Percentiles rank a stretch among this genome's conserved stretches.
Evolutionary conservation across 2,888 invertebrate species (phyloP).

Genomic region (Marronus borbonicus): DNA sequence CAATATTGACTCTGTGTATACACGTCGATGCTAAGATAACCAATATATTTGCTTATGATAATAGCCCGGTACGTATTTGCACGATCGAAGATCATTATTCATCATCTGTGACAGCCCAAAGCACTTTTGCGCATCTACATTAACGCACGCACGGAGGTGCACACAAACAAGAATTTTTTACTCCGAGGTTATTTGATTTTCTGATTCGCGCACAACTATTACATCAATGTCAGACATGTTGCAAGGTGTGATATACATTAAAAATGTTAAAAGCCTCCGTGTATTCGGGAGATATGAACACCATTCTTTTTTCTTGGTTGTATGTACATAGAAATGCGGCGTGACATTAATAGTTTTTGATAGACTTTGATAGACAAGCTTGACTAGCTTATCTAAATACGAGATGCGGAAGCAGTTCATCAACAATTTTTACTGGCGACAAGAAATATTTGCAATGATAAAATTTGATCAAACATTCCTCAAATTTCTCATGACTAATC

Average conservation of each 20-base stretch:
- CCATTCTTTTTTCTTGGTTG: background rate
- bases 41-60: constrained; percentile 34
- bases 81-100: constrained; percentile 32
- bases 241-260: constrained; percentile 8
- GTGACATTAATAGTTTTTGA: background rate
- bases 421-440: background rate
- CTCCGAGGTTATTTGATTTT: constrained; percentile 21
- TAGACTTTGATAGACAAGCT: background rate
- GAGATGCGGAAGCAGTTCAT: constrained; percentile 2
- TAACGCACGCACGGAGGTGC: constrained; percentile 13
- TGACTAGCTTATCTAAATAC: constrained; percentile 1
- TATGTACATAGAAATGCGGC: background rate
- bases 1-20: constrained; percentile 14
- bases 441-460: constrained; percentile 6
- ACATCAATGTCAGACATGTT: constrained; percentile 30
- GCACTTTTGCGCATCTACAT: constrained; percentile 23
- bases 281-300: constrained; percentile 5
- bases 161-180: background rate
- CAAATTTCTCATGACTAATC: no score
- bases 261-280: constrained; percentile 4
- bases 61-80: constrained; percentile 25
- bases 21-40: constrained; percentile 22
- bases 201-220: constrained; percentile 38
- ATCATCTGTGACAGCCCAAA: constrained; percentile 28
- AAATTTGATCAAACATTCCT: background rate